Percentiles rank a stretch among this genome's conserved stretches.
These are phyloP conservation scores for Trematomus bernacchii DNA, from an alignment of 2,797 vertebrate species.

Conservation along the genomic window DNA sequence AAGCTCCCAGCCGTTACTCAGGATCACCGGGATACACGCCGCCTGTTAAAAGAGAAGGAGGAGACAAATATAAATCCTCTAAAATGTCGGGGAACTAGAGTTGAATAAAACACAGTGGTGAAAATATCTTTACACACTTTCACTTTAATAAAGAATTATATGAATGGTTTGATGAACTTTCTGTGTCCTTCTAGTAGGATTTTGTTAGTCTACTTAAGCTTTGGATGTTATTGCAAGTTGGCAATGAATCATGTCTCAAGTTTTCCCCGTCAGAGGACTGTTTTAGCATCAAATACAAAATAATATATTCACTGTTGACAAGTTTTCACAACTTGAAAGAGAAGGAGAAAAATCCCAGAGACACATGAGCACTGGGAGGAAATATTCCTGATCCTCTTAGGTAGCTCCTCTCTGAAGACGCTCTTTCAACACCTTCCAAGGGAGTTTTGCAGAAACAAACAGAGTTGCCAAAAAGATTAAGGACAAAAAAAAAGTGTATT, in stretches of 20 bases:
- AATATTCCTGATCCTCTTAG: slow-evolving; percentile 40
- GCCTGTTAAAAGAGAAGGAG: slow-evolving; percentile 69
- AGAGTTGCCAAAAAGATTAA: slow-evolving; percentile 56
- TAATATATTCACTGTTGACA: slow-evolving; percentile 27
- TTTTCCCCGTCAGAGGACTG: neutral
- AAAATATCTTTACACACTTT: too few species aligned
- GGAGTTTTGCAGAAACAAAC: slow-evolving; percentile 49
- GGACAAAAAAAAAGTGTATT: slow-evolving; percentile 40
- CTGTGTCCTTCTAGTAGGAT: neutral
- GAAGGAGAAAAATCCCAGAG: slow-evolving; percentile 2
- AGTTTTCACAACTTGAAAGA: slow-evolving; percentile 26
- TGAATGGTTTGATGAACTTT: too few species aligned
- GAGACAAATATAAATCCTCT: neutral
- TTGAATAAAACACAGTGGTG: neutral
- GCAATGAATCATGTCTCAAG: neutral
- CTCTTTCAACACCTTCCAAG: slow-evolving; percentile 56
- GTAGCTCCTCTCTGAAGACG: slow-evolving; percentile 45
- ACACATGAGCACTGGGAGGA: slow-evolving; percentile 16
- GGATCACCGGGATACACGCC: slow-evolving; percentile 86
- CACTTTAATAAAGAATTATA: too few species aligned
- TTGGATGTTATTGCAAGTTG: neutral
- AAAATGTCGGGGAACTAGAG: too few species aligned
- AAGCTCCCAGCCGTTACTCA: slow-evolving; percentile 89
- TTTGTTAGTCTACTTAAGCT: neutral
- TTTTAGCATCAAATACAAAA: neutral